A percentile compares a stretch with the other conserved stretches of the same genome.
Evolutionary conservation across 1,140 invertebrate species (phyloP).

Genomic region (Pemphigus obesinymphae): DNA sequence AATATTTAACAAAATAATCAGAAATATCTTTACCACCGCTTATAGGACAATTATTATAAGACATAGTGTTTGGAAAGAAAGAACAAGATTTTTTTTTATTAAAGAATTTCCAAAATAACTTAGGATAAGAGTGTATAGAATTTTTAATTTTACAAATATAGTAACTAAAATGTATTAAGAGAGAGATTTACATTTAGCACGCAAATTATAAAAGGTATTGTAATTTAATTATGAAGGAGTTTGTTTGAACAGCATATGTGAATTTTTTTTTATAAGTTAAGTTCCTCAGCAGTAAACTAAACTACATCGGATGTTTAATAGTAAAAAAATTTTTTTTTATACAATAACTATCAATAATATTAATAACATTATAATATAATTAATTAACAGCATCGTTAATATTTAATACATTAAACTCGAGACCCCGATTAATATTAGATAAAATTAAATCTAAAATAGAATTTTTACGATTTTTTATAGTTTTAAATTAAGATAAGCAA

Average conservation of each 20-base stretch:
- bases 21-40: neutral
- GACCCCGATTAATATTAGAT: neutral
- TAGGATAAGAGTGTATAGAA: neutral
- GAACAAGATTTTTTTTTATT: neutral
- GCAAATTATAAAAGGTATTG: neutral
- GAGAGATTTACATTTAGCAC: neutral
- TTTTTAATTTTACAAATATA: too few relatives aligned
- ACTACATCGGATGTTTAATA: neutral
- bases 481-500: too few relatives aligned
- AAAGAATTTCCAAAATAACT: neutral
- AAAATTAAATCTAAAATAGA: too few relatives aligned
- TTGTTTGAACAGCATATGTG: neutral
- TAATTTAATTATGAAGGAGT: neutral
- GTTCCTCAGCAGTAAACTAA: neutral
- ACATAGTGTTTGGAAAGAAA: neutral
- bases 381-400: too few relatives aligned
- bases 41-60: neutral
- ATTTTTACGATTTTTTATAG: too few relatives aligned
- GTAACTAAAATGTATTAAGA: neutral
- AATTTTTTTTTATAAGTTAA: too few relatives aligned
- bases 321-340: neutral
- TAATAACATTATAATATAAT: too few relatives aligned
- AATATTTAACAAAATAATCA: neutral
- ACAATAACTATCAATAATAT: neutral
- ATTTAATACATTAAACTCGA: too few relatives aligned